Percentiles rank a stretch among this genome's conserved stretches.
These are phyloP conservation scores for Rhinoptilus africanus DNA, from an alignment of 2,113 vertebrate species.

Conservation along the genomic window DNA sequence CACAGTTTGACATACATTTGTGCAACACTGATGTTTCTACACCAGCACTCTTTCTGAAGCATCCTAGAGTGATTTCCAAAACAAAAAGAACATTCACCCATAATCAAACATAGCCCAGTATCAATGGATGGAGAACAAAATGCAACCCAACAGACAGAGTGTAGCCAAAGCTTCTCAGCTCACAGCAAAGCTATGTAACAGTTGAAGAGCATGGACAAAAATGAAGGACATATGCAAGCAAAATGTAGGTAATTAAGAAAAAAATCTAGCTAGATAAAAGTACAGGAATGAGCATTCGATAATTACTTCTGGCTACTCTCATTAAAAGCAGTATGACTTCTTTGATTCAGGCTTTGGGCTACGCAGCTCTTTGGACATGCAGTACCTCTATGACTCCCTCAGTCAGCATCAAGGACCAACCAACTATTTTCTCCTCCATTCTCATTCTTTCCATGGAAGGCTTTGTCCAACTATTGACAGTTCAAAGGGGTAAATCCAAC, in stretches of 20 bases:
- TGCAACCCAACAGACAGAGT: background rate
- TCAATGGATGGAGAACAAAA: background rate
- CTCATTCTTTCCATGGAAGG: background rate
- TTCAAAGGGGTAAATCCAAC: background rate
- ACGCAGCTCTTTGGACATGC: background rate
- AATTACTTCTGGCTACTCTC: background rate
- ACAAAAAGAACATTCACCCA: background rate
- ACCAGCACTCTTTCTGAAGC: background rate
- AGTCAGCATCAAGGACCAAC: background rate
- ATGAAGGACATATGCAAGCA: background rate
- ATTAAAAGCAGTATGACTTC: background rate
- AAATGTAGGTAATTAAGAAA: background rate
- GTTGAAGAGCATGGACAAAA: background rate
- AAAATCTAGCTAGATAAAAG: background rate
- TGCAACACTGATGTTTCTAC: background rate
- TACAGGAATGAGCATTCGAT: background rate
- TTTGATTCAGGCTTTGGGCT: background rate
- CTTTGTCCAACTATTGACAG: background rate
- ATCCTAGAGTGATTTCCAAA: background rate
- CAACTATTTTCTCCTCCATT: background rate
- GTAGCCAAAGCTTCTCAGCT: background rate
- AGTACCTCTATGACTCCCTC: background rate
- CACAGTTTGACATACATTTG: background rate
- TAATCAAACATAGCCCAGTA: background rate
- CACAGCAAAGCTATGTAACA: background rate